These are phyloP conservation scores for Gortyna flavago DNA, from an alignment of 2,888 invertebrate genomes.

Conservation along the genomic window DNA sequence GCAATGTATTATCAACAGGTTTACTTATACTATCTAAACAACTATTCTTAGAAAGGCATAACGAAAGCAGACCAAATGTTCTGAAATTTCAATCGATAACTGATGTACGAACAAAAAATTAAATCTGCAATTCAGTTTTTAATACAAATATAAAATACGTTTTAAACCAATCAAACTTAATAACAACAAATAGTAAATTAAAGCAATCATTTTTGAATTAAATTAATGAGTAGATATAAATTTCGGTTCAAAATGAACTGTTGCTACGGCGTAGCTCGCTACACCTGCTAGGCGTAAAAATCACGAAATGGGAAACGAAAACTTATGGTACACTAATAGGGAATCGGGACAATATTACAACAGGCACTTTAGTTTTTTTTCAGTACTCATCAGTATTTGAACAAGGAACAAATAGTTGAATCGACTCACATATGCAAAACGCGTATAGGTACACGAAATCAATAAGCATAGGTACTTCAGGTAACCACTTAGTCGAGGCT, in stretches of 20 bases:
- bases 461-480: background rate
- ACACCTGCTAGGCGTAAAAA: background rate
- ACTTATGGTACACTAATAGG: background rate
- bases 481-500: background rate
- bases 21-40: background rate
- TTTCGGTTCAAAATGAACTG: background rate
- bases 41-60: too few relatives aligned
- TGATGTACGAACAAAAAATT: background rate
- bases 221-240: background rate
- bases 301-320: background rate
- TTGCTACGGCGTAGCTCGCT: constrained; percentile 25
- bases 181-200: background rate
- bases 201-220: background rate
- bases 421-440: background rate
- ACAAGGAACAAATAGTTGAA: background rate
- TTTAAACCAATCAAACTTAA: background rate
- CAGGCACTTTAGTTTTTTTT: background rate
- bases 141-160: background rate
- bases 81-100: background rate
- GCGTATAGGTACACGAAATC: too few relatives aligned
- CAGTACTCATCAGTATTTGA: background rate
- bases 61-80: background rate
- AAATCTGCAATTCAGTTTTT: background rate
- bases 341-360: background rate
- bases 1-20: background rate